Conservation (phyloP, 2,797 vertebrate genomes). For the Pterois miles region DNA sequence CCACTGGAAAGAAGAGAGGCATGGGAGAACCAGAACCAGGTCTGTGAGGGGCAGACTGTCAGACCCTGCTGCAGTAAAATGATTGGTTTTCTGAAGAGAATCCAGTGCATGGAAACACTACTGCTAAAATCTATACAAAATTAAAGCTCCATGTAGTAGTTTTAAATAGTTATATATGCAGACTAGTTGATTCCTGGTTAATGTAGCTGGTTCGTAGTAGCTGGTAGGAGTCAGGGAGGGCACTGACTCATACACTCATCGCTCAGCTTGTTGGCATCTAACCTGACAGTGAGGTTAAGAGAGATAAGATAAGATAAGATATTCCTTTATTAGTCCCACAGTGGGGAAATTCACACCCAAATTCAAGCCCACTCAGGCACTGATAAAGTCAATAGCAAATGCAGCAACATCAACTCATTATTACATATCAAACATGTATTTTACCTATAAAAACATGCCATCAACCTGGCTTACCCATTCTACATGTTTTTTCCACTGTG, state of each 20-base stretch:
- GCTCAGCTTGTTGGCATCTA: background rate
- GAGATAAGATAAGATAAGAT: too few species aligned
- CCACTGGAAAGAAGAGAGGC: background rate
- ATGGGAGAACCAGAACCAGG: background rate
- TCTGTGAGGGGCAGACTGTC: background rate
- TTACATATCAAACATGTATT: background rate
- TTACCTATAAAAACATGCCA: background rate
- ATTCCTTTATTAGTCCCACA: too few species aligned
- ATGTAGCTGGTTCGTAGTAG: background rate
- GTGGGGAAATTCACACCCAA: too few species aligned
- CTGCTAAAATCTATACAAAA: too few species aligned
- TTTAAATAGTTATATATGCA: background rate
- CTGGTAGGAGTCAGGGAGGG: background rate
- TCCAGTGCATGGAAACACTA: too few species aligned
- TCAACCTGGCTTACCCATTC: background rate
- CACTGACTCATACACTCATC: background rate
- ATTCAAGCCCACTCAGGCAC: background rate
- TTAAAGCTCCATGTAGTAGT: too few species aligned
- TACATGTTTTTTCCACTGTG: background rate
- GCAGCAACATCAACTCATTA: background rate
- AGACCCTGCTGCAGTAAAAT: background rate
- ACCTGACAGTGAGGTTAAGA: background rate
- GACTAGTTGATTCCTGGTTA: background rate
- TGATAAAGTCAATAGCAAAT: background rate
- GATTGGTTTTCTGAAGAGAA: background rate